Evolutionary conservation across 1,140 invertebrate species (phyloP).

Genomic region (Lysiphlebus fabarum): DNA sequence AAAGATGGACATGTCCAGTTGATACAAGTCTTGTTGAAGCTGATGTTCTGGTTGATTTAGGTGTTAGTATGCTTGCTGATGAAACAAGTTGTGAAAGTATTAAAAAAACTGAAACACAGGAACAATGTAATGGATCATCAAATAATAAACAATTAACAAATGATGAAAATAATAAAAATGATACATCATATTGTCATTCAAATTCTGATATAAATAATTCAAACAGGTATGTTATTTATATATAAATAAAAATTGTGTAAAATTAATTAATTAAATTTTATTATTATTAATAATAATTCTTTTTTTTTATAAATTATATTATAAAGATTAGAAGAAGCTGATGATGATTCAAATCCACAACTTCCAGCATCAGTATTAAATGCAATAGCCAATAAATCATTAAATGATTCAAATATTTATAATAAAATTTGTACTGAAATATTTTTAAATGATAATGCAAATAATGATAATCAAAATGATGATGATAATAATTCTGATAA

Average conservation of each 20-base stretch:
- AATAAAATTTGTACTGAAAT: slow-evolving; percentile 37
- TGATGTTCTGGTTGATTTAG: slow-evolving; percentile 54
- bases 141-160: slow-evolving; percentile 27
- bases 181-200: slow-evolving; percentile 32
- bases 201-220: slow-evolving; percentile 35
- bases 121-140: slow-evolving; percentile 35
- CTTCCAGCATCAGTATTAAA: slow-evolving; percentile 28
- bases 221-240: slow-evolving; percentile 38
- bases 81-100: slow-evolving; percentile 39
- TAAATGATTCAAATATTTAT: slow-evolving; percentile 42
- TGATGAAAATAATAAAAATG: slow-evolving; percentile 29
- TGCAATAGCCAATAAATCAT: too few species aligned
- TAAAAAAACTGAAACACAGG: slow-evolving; percentile 33
- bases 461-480: slow-evolving; percentile 33
- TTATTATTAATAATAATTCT: too few species aligned
- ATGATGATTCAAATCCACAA: slow-evolving; percentile 31
- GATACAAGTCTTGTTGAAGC: slow-evolving; percentile 48
- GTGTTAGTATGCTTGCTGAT: slow-evolving; percentile 52
- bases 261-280: too few species aligned
- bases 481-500: slow-evolving; percentile 39
- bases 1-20: slow-evolving; percentile 43
- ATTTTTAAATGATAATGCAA: slow-evolving; percentile 28
- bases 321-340: slow-evolving; percentile 31
- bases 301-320: slow-evolving; percentile 8
- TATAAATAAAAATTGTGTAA: neutral